Percentiles rank a stretch among this genome's conserved stretches.
Evolutionary conservation across 2,113 vertebrate species (phyloP).

Genomic region (Eonycteris spelaea): DNA sequence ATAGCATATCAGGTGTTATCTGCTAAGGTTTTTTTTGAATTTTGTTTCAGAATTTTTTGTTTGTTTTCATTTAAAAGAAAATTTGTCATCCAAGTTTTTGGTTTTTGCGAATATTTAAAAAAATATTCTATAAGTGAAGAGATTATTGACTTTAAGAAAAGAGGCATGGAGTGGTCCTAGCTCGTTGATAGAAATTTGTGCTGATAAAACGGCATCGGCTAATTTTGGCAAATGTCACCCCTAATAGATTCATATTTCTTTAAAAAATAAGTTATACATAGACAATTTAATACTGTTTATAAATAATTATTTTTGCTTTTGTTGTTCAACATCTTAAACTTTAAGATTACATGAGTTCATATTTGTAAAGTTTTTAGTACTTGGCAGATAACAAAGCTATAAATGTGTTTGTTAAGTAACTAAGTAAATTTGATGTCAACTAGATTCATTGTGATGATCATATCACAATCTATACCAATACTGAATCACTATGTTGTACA

Average conservation of each 20-base stretch:
- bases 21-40: not conserved
- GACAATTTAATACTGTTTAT: not conserved
- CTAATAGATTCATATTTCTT: not conserved
- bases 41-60: not conserved
- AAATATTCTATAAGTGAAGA: slow-evolving; percentile 29
- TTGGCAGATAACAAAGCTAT: not conserved
- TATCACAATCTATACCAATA: not conserved
- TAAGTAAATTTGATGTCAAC: not conserved
- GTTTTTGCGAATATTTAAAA: not conserved
- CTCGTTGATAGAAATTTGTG: not conserved
- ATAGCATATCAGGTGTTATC: not conserved
- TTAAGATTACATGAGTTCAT: not conserved
- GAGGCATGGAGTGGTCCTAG: not conserved
- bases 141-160: slow-evolving; percentile 37
- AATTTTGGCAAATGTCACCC: slow-evolving; percentile 14
- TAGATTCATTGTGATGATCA: not conserved
- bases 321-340: not conserved
- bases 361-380: not conserved
- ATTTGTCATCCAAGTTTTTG: not conserved
- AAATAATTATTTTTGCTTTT: not conserved
- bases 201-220: slow-evolving; percentile 7
- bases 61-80: slow-evolving; percentile 10
- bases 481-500: not conserved
- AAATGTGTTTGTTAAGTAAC: not conserved
- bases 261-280: not conserved